A percentile compares a stretch with the other conserved stretches of the same genome.
These are phyloP conservation scores for Rhinoraja longicauda DNA, from an alignment of 2,797 vertebrate genomes.

Conservation along the genomic window DNA sequence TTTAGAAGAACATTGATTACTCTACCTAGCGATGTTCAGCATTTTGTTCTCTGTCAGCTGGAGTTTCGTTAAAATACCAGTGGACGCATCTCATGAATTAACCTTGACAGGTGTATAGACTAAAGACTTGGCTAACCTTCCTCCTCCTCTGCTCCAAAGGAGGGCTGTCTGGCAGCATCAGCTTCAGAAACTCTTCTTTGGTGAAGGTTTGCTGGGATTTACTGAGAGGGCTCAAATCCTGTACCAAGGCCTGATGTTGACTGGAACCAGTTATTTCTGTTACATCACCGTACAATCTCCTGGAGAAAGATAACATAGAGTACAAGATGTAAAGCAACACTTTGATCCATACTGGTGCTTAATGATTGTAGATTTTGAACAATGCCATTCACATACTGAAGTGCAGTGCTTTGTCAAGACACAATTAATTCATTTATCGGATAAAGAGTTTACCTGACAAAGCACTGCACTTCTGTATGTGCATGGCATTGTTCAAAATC, in stretches of 20 bases:
- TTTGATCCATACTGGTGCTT: neutral
- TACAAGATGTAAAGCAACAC: constrained; percentile 39
- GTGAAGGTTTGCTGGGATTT: constrained; percentile 72
- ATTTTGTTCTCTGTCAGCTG: constrained; percentile 5
- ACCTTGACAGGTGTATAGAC: constrained; percentile 37
- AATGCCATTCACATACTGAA: neutral
- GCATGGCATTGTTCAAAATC: no score
- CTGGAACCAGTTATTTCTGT: constrained; percentile 61
- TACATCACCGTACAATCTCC: constrained; percentile 70
- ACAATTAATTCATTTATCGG: no score
- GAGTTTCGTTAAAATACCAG: constrained; percentile 36
- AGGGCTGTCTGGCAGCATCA: constrained; percentile 76
- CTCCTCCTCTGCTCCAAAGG: constrained; percentile 68
- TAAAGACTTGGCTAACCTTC: constrained; percentile 65
- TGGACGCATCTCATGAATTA: constrained; percentile 40
- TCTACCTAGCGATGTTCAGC: neutral
- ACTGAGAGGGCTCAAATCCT: constrained; percentile 50
- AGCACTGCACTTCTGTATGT: no score
- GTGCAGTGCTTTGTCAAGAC: neutral
- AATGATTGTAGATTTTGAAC: neutral
- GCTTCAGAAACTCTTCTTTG: constrained; percentile 82
- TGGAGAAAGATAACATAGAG: constrained; percentile 42
- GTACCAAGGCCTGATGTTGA: constrained; percentile 60
- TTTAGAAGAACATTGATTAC: neutral
- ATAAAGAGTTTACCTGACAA: no score